phyloP scores from a whole-genome alignment of 2,888 invertebrate species.

The Apotomis turbidana region DNA sequence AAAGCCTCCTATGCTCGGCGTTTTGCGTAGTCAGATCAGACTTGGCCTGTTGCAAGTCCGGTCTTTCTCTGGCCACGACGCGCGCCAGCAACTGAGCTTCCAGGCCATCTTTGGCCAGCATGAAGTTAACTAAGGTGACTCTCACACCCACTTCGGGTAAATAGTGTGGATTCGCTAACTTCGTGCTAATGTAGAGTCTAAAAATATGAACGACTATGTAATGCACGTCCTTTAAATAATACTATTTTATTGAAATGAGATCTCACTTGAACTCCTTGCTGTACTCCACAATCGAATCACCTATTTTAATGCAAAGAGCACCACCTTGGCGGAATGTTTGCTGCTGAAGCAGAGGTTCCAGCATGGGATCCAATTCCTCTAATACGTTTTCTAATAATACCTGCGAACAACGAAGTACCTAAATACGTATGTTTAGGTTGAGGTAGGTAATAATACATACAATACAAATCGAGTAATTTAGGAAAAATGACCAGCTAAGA shows the following conservation, averaged over 20 bases:
- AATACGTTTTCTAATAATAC: constrained; percentile 95
- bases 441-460: too few species aligned
- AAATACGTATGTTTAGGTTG: too few species aligned
- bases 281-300: constrained; percentile 95
- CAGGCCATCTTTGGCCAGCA: constrained; percentile 94
- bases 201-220: constrained; percentile 39
- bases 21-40: constrained; percentile 93
- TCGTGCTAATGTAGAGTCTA: constrained; percentile 96
- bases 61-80: constrained; percentile 95
- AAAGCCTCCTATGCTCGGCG: constrained; percentile 91
- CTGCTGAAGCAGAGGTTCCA: constrained; percentile 95
- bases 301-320: constrained; percentile 93
- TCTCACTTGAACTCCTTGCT: constrained; percentile 90
- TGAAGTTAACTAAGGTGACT: constrained; percentile 95
- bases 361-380: constrained; percentile 95
- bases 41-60: constrained; percentile 96
- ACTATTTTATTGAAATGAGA: background rate
- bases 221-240: background rate
- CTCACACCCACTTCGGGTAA: constrained; percentile 97
- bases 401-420: constrained; percentile 54
- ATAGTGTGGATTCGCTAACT: constrained; percentile 96
- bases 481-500: too few species aligned
- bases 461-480: too few species aligned
- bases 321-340: constrained; percentile 96
- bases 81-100: constrained; percentile 95